Evolutionary conservation across 92 coral and sea anemone genomes (phyloP), one percentile per base, ranked within the genome.

Genomic region (Ricordea florida): DNA sequence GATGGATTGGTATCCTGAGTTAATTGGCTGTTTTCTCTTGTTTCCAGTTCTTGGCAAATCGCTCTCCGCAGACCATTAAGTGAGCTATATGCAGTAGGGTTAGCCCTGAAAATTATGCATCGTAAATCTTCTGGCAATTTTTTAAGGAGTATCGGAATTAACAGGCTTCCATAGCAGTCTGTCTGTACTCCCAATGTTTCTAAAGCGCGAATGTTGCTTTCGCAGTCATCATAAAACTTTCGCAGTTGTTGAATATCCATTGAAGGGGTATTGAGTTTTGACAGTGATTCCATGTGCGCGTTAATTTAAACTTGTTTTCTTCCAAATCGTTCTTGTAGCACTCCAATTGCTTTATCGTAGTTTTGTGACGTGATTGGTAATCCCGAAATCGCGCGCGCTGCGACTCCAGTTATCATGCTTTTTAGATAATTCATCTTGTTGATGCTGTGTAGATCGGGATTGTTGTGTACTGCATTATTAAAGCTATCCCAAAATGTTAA

Each of bases 131-230:
- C 48, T 30, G 82, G 77, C 23, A 74, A 60, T 74, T 82, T 82
- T 25, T 74, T 57, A 21, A 75, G 62, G 25, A 82, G 56, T 42
- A 82, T 74, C 17, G 83, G 88, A 11, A 76, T 63, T 47, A 82
- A 25, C 68, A 82, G 38, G 33, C 78, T 73, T 30, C 88, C 80
- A 69, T 81, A 86, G 26, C 78, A 64, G 22, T 86, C 88, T 13
- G 80, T 69, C 27, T 60, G 49, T 26, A 87, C 77, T 40, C 81
- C 85, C 46, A 87, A 49, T 35, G 85, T 46, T 57, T 87, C 89
- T 68, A 82, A 61, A 44, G 86, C 87, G 24, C 87, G 79, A 52
- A 84, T 66, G 65, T 88, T 73, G 41, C 72, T 58, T 81, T 87
- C 92, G 52, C 81, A 81, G 34, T 50, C 25, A 49, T 87, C 79